These are phyloP conservation scores for Gymnocypris eckloni DNA, from an alignment of 2,797 vertebrate species.

Conservation along the genomic window DNA sequence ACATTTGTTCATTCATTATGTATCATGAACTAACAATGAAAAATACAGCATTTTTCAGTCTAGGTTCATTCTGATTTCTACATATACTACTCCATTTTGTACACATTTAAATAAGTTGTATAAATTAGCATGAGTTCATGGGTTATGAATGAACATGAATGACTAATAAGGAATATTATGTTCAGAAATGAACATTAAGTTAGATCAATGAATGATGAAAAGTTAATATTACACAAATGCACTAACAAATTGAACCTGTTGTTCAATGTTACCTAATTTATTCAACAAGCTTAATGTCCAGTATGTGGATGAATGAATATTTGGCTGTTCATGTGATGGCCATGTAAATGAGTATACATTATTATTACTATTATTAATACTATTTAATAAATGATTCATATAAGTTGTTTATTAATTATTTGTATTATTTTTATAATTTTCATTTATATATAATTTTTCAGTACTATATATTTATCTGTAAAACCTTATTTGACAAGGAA, in stretches of 20 bases:
- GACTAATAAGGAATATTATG: neutral
- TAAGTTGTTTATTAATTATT: neutral
- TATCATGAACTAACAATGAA: neutral
- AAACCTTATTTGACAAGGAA: neutral
- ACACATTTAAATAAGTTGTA: neutral
- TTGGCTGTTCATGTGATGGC: too few species aligned
- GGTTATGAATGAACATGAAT: neutral
- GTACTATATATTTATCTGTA: too few species aligned
- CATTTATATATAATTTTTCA: neutral
- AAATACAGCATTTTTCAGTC: neutral
- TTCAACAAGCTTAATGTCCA: neutral
- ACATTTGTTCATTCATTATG: constrained; percentile 7
- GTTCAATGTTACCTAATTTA: neutral
- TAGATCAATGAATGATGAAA: neutral
- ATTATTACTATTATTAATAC: too few species aligned
- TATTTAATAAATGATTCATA: neutral
- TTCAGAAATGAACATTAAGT: neutral
- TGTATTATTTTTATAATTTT: neutral
- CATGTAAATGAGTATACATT: too few species aligned
- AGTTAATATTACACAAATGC: neutral
- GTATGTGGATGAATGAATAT: neutral
- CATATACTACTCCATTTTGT: neutral
- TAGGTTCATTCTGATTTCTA: neutral
- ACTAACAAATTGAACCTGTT: neutral
- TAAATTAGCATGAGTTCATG: neutral